These are phyloP conservation scores for Microplitis demolitor DNA, from an alignment of 1,140 invertebrate genomes.

Conservation along the genomic window DNA sequence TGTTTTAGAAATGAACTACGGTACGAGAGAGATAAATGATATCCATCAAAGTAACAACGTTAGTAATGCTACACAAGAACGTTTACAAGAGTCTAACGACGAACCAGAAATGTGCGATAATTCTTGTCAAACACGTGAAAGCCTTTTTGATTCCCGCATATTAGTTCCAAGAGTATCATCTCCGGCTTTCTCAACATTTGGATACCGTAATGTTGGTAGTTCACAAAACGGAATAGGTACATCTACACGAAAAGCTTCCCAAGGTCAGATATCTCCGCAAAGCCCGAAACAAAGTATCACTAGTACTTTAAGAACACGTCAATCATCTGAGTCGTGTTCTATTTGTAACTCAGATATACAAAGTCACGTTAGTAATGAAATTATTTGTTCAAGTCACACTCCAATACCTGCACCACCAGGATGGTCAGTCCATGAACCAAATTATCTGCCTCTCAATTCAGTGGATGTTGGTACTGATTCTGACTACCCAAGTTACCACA, in stretches of 20 bases:
- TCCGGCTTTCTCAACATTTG: conserved; percentile 50
- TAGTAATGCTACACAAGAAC: conserved; percentile 60
- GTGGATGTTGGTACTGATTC: conserved; percentile 33
- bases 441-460: conserved; percentile 33
- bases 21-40: conserved; percentile 53
- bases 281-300: conserved; percentile 27
- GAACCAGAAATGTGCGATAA: conserved; percentile 74
- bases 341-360: conserved; percentile 42
- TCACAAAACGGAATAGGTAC: conserved; percentile 41
- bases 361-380: conserved; percentile 35
- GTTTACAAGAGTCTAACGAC: conserved; percentile 60
- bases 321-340: conserved; percentile 36
- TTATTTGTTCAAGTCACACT: conserved; percentile 46
- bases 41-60: conserved; percentile 60
- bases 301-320: conserved; percentile 31
- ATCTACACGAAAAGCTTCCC: conserved; percentile 2
- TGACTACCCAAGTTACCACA: conserved; percentile 44
- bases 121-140: conserved; percentile 80
- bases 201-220: conserved; percentile 38
- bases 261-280: conserved; percentile 30
- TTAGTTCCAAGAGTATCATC: conserved; percentile 32
- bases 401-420: conserved; percentile 53
- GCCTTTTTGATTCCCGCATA: conserved; percentile 66
- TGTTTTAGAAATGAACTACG: conserved; percentile 44
- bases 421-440: conserved; percentile 49